Evolutionary conservation across 2,797 vertebrate species (phyloP).

Genomic region (Bovichtus variegatus): DNA sequence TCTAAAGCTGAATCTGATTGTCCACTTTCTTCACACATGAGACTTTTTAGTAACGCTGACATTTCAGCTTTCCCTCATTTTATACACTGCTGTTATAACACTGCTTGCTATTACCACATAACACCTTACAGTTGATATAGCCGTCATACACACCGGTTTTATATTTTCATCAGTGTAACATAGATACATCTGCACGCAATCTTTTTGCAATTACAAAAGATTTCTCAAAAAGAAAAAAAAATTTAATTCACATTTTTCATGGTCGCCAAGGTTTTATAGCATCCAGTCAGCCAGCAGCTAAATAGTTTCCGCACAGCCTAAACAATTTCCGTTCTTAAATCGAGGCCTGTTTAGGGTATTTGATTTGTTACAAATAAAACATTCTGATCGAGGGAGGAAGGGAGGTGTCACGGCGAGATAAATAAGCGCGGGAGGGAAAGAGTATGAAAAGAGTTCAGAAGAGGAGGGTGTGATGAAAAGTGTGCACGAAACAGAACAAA

Average conservation of each 20-base stretch:
- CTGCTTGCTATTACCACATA: background rate
- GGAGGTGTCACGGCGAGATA: conserved; percentile 51
- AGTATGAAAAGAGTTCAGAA: conserved; percentile 21
- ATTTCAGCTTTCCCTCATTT: conserved; percentile 11
- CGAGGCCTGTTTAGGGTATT: conserved; percentile 55
- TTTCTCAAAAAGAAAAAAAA: too few species aligned
- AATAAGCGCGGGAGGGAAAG: conserved; percentile 45
- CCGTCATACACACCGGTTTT: background rate
- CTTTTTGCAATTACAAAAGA: conserved; percentile 14
- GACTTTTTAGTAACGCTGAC: background rate
- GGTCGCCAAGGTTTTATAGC: conserved; percentile 32
- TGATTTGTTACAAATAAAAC: conserved; percentile 64
- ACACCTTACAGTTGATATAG: background rate
- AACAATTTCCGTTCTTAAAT: conserved; percentile 50
- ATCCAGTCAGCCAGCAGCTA: conserved; percentile 46
- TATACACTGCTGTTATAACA: conserved; percentile 4
- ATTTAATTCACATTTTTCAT: conserved; percentile 29
- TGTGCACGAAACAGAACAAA: background rate
- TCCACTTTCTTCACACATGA: background rate
- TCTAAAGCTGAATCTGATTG: conserved; percentile 7
- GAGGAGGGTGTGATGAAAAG: conserved; percentile 37
- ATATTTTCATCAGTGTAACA: background rate
- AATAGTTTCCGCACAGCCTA: conserved; percentile 50
- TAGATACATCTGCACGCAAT: conserved; percentile 9
- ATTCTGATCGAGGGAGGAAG: conserved; percentile 50